These are phyloP conservation scores for Coregonus sp. DNA, from an alignment of 2,797 vertebrate genomes.

Conservation along the genomic window DNA sequence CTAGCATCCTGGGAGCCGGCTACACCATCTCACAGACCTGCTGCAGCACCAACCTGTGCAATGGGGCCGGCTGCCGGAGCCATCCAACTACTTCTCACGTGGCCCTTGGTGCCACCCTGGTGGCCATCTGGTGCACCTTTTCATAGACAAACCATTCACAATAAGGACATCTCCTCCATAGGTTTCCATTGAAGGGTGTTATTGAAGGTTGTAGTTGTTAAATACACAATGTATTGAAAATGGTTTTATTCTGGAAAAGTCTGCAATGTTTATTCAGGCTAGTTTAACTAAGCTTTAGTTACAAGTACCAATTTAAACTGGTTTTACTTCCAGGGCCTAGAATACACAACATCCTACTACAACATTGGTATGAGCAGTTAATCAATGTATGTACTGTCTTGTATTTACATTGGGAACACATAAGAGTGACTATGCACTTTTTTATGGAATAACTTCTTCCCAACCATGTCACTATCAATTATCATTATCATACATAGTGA, in stretches of 20 bases:
- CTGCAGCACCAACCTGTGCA: slow-evolving; percentile 55
- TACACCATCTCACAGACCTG: slow-evolving; percentile 55
- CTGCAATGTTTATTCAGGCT: not conserved
- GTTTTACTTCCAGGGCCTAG: not conserved
- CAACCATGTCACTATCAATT: not conserved
- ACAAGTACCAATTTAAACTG: not conserved
- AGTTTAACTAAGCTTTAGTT: not conserved
- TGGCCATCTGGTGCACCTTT: slow-evolving; percentile 26
- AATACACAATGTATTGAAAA: not conserved
- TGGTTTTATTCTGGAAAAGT: not conserved
- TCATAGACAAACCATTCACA: not conserved
- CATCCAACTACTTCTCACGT: slow-evolving; percentile 36
- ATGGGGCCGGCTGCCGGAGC: slow-evolving; percentile 38
- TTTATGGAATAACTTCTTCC: not conserved
- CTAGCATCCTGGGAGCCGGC: slow-evolving; percentile 34
- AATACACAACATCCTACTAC: not conserved
- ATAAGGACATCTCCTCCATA: not conserved
- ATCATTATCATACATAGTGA: not conserved
- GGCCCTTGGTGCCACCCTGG: slow-evolving; percentile 30
- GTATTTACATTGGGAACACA: not conserved
- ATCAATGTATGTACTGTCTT: not conserved
- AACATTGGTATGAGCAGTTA: not conserved
- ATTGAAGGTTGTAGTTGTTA: not conserved
- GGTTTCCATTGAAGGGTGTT: not conserved
- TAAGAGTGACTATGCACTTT: not conserved